phyloP scores from a whole-genome alignment of 2,113 vertebrate genomes.

The Leptosomus discolor region DNA sequence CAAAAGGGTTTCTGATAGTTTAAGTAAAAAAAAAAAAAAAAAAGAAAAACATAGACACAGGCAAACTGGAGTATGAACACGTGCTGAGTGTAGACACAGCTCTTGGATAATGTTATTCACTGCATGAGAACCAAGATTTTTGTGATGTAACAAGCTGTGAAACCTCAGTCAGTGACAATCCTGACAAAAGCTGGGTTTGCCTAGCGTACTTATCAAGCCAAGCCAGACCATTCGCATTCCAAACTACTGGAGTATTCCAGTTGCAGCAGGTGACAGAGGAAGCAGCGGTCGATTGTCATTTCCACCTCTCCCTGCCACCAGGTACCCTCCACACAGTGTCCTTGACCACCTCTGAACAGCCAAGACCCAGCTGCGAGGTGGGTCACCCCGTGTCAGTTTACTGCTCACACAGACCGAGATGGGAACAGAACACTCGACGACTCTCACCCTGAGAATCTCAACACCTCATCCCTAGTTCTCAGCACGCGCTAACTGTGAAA shows the following conservation, averaged over 20 bases:
- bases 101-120: background rate
- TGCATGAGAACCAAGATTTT: background rate
- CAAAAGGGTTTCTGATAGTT: background rate
- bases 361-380: background rate
- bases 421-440: fast-evolving
- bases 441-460: background rate
- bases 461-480: too few relatives aligned
- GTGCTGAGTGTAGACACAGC: background rate
- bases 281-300: fast-evolving
- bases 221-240: background rate
- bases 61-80: background rate
- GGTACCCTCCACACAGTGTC: fast-evolving
- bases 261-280: background rate
- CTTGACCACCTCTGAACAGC: background rate
- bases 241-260: background rate
- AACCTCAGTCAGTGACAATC: background rate
- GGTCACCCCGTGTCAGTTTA: background rate
- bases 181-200: background rate
- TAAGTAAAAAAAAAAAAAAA: background rate
- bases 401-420: background rate
- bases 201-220: background rate
- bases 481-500: background rate
- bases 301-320: background rate
- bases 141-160: background rate
- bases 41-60: background rate